Base-by-base conservation (phyloP, 2,797 vertebrate species). In the Hoplostethus atlanticus region DNA sequence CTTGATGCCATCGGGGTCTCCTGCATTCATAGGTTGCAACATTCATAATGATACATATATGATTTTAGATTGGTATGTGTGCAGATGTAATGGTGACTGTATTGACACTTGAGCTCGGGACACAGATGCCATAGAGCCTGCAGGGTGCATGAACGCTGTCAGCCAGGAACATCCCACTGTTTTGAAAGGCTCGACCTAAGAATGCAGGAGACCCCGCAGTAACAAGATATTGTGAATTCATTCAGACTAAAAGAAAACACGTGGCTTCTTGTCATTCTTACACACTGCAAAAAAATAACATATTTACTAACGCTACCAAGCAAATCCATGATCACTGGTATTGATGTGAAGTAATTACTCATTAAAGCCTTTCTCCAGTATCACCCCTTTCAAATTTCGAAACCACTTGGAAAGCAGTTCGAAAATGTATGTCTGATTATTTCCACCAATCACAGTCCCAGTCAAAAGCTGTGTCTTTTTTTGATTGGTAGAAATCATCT, bases 161-260 rank as follows among this genome's bases (percentile, higher is more conserved):
- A 81, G 84, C 44, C 25, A 84, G 87, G 79, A 88, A 79, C 84
- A 80, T 89, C 80, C 77, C 48, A 68, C 72, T 67, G 72, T 90
- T 92, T 92, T 88, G 89, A 84, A 92, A 82, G 82, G 83, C 71
- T 69, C 34, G 28, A 79, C 74, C 76, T 73, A 71, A 79, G 83
- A 85, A 52, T 74, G 80, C 83, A 84, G 82, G 86, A 90, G 68
- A 89, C 76, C 81, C 80, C 69, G 56, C 59, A 56, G 84, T 76
- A 92, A 91, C 64, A 57, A 56, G 77, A 87, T 67, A 83, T 75
- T 66, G 56, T 75, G 72, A 68, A 81, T 70, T 70, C 67, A 72
- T 84, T 69, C 73, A 36, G 51, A 81, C 71, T 50, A 54, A 57
- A 77, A 21, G 38, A 69, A 74, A 86, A 81, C 72, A 42, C 68